Evolutionary conservation across 2,888 invertebrate species (phyloP), one percentile per base, ranked within the genome.

Genomic region (Panzeria rudis): DNA sequence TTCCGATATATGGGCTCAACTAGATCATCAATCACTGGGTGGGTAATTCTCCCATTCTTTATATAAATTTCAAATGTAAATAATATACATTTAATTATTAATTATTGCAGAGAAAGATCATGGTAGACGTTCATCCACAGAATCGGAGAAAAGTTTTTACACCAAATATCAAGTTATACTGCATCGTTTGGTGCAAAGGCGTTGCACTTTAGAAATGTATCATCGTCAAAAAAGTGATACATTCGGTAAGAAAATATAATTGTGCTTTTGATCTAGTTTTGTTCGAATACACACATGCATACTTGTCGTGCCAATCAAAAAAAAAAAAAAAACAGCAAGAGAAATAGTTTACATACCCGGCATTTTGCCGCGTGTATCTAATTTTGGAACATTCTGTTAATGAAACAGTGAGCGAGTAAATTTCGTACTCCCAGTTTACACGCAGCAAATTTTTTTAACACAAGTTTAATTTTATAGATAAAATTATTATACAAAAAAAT

Each of bases 171-270:
- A 97, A 89, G 96, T 97, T 23, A 95, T 97, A 82, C 96, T 97
- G 4, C 98, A 97, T 92, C 94, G 98, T 75, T 95, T 98, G 93
- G 97, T 98, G 0, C 98, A 98, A 92, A 94, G 98, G 76, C 96
- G 97, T 91, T 97, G 97, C 69, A 97, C 97, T 90, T 95, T 97
- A 72, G 98, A 98, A 92, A 96, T 98, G 95, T 97, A 97, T 90
- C 95, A 96, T 89, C 94, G 97, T 86, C 96, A 97, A 90, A 95
- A 96, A 71, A 95, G 95, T 81, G 96, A 96, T 89, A 95, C 95
- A 78, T 97, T 98, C 91, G 96, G 98, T 98, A 93, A 95, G 96
- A 90, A 11, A 50, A 20, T n/a, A 25, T n/a, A 25, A 32, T 15
- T 52, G 20, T 56, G 29, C n/a, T 29, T 64, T 59, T 38, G 25